These are phyloP conservation scores for Agrochola litura DNA, from an alignment of 2,888 invertebrate genomes.

Conservation along the genomic window DNA sequence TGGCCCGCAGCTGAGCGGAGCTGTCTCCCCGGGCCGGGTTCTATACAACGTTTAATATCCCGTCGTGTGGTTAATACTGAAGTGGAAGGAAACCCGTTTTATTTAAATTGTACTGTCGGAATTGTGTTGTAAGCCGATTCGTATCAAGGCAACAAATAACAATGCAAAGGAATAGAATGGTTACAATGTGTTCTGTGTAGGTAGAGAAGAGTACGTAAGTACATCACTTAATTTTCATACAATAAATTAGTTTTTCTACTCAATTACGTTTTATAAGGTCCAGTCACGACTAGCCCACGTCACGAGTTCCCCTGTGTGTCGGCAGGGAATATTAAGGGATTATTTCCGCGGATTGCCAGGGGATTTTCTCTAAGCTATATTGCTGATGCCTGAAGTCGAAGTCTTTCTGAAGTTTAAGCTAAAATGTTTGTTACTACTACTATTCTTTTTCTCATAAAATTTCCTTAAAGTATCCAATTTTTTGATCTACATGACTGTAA, in stretches of 20 bases:
- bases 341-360: background rate
- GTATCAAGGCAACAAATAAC: conserved; percentile 15
- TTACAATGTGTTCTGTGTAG: background rate
- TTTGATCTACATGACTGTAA: background rate
- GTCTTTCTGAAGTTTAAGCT: conserved; percentile 2
- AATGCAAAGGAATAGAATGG: background rate
- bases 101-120: conserved; percentile 33
- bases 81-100: conserved; percentile 18
- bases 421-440: background rate
- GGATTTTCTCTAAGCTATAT: conserved; percentile 11
- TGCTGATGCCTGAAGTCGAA: background rate
- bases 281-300: background rate
- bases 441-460: background rate
- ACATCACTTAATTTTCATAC: background rate
- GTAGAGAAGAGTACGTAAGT: background rate
- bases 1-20: conserved; percentile 14
- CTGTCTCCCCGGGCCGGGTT: background rate
- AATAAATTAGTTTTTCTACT: conserved; percentile 14
- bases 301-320: background rate
- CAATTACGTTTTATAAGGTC: background rate
- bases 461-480: background rate
- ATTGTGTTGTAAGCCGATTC: background rate
- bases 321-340: conserved; percentile 2
- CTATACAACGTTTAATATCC: conserved; percentile 38
- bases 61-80: conserved; percentile 32